phyloP scores from a whole-genome alignment of 2,113 vertebrate species.

The Passer montanus region DNA sequence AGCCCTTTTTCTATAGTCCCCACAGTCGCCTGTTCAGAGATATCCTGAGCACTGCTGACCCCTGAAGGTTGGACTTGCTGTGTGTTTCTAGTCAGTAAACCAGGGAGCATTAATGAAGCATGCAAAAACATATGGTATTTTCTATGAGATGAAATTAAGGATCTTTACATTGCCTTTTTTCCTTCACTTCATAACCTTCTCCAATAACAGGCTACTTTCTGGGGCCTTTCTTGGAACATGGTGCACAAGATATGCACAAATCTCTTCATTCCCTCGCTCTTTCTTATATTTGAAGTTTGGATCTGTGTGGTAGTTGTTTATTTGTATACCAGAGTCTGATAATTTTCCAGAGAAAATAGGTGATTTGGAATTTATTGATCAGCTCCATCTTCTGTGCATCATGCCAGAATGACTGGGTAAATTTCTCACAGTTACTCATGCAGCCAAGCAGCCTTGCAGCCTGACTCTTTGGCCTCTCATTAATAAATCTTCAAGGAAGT shows the following conservation, averaged over 20 bases:
- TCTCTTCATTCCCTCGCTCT: neutral
- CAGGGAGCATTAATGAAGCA: slow-evolving; percentile 12
- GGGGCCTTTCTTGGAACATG: neutral
- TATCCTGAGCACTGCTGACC: slow-evolving; percentile 52
- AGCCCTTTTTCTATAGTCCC: neutral
- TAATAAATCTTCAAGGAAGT: slow-evolving; percentile 8
- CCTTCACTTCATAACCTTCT: neutral
- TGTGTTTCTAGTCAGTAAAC: neutral
- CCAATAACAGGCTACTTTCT: neutral
- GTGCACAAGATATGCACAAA: neutral
- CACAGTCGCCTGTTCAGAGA: neutral
- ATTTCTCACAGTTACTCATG: neutral
- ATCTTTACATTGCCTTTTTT: neutral
- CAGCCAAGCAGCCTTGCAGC: neutral
- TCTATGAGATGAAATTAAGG: neutral
- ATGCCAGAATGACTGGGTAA: neutral
- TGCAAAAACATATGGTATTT: neutral
- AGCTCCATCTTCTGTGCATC: neutral
- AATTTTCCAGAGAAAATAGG: neutral
- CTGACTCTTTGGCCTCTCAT: neutral
- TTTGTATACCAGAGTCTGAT: neutral
- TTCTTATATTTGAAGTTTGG: neutral
- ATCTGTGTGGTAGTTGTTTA: neutral
- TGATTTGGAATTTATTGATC: neutral
- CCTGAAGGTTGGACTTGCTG: slow-evolving; percentile 49